Evolutionary conservation across 2,113 vertebrate species (phyloP), one percentile per base, ranked within the genome.

Genomic region (Psittacula cyanocephala): DNA sequence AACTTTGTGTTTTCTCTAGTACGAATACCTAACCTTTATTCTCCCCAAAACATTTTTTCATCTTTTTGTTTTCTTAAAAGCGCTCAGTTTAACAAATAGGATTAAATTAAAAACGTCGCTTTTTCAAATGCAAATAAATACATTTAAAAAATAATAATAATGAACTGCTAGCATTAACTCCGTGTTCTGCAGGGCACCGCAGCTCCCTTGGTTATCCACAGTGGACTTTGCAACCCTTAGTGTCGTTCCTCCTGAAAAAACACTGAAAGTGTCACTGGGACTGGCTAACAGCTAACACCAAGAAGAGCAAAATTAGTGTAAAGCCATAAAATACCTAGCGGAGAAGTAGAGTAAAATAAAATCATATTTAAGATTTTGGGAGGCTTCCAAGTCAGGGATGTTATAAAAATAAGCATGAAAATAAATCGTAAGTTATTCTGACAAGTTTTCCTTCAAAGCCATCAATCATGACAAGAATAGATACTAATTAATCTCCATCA

Each of bases 41-140:
- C 89, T 77, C 62, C 74, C 53, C 57, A 77, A 89, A 87, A 92
- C 72, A 9, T 47, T 76, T 83, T 55, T 57, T 89, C 81, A 6
- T 7, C 23, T 69, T 60, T 76, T 46, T 4, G 7, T 63, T 49
- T 63, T 55, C 93, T 91, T 95, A 91, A 94, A 97, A 97, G 79
- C 88, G 37, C 79, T 88, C 69, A 74, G 43, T 86, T 93, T 87
- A 92, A 95, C 94, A 96, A 96, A 88, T 62, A 93, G 20, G 92
- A 85, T 95, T 97, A 96, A 96, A 98, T 97, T 95, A 94, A 96
- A 96, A 94, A 96, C 17, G 53, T 81, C 0, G 35, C 68, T 50
- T 96, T 82, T 91, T 77, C 90, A 91, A 90, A 96, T 60, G 91
- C 93, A 91, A 96, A 89, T 95, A 95, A 93, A 97, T 96, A 95